Base-by-base conservation (phyloP, 2,113 vertebrate species). In the Pelvicachromis taeniatus region DNA sequence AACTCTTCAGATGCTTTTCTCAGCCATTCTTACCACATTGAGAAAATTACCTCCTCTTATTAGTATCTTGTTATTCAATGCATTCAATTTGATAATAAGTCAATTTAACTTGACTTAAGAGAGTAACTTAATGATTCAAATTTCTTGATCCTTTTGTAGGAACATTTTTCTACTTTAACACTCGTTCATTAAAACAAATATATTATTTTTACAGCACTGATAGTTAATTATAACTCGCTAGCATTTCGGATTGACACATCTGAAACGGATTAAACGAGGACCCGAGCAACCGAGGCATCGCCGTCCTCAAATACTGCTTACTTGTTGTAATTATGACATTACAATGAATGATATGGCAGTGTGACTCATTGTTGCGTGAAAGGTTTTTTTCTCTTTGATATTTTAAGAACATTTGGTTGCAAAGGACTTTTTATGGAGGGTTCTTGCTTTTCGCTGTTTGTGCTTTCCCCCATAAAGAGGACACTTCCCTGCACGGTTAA, bases 321-420 rank as follows among this genome's bases (percentile, higher is more conserved):
- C 4, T 42, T 23, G 12, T 42, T 68, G n/a, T 42, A 4, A 10
- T 42, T 42, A 42, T 42, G 13, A 42, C 4, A 14, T 42, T 1
- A 68, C 16, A 42, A 68, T 0, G 19, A 9, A n/a, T 42, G 0
- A 42, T 4, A 42, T 0, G 1, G 3, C 40, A 11, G 42, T 29
- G 9, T 2, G 17, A 48, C 9, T 0, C 2, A 5, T 29, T 4
- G 40, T 48, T 7, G 23, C 45, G 14, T 1, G 29, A 73, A 31
- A 73, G 26, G 14, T 7, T 17, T 11, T 17, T 11, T 11, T 11
- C 14, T 50, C 6, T 17, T 50, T 50, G 45, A 50, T 16, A 50
- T 9, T 70, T 70, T 45, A 26, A 48, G 14, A 21, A 48, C 21
- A 48, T 45, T 48, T 70, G 65, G 40, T 42, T 68, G 61, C 7